Evolutionary conservation across 2,888 invertebrate genomes (phyloP), one percentile per base, ranked within the genome.

Genomic region (Catocala fraxini): DNA sequence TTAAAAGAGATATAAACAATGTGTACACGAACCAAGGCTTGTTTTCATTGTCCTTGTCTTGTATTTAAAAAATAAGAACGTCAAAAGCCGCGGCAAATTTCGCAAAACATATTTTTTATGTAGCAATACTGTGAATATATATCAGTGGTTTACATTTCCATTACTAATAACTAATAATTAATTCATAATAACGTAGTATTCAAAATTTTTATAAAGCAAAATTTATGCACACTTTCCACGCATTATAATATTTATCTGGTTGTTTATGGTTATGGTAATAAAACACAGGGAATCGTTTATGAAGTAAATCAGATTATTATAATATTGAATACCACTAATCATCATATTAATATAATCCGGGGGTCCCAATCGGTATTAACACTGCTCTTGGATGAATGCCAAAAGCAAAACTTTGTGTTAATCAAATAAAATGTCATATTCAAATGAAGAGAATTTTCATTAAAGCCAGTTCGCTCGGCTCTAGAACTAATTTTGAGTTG

Each of bases 381-480:
- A 59, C 51, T 42, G 53, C 12, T 49, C 46, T 42, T 73, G 74
- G 76, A 70, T 10, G 34, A 47, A 10, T 0, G 76, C 75, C 74
- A 74, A 75, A 68, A 59, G 41, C 35, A 59, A 45, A 54, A 54
- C 35, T 62, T 25, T 60, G 48, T 64, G 51, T 58, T 65, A 64
- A 65, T 67, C 69, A 69, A 71, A 76, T 69, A 56, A 51, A n/a
- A 54, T 59, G 57, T 73, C 57, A 64, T 63, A 68, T 53, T 5
- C 47, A 54, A 68, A 51, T 63, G 59, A 57, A 71, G 63, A 61
- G 35, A 43, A 48, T 55, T 62, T 63, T 58, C 15, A 42, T 51
- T 51, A 39, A 35, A 39, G 35, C 35, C 6, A 49, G 34, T n/a
- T 25, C 6, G 9, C 4, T 15, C 6, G 4, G 25, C 33, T 33